phyloP scores from a whole-genome alignment of 2,797 vertebrate genomes.

The Anguilla anguilla region DNA sequence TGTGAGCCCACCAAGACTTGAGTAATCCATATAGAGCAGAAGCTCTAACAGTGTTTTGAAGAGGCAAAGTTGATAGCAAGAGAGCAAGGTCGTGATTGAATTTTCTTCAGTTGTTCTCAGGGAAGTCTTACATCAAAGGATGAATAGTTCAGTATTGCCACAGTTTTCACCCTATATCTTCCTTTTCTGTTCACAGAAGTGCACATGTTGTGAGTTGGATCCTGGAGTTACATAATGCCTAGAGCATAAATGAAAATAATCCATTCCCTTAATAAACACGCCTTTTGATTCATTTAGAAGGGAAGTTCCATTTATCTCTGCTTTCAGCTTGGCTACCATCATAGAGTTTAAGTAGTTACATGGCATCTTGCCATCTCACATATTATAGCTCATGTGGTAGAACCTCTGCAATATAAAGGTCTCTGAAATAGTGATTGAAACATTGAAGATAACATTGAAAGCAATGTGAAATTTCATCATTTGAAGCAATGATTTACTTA shows the following conservation, averaged over 20 bases:
- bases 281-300: not conserved
- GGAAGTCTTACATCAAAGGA: not conserved
- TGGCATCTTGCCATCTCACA: not conserved
- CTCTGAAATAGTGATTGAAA: not conserved
- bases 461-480: not conserved
- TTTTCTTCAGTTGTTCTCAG: not conserved
- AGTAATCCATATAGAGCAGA: slow-evolving; percentile 8
- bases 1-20: not conserved
- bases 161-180: not conserved
- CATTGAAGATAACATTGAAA: not conserved
- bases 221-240: not conserved
- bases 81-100: not conserved
- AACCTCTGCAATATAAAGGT: not conserved
- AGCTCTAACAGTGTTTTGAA: not conserved
- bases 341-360: not conserved
- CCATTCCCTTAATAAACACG: not conserved
- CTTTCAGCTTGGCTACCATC: not conserved
- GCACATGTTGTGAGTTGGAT: not conserved
- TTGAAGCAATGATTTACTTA: not conserved
- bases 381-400: not conserved
- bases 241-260: not conserved
- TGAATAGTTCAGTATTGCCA: not conserved
- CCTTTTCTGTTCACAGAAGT: not conserved
- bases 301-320: not conserved
- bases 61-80: not conserved